Base-by-base conservation (phyloP, 2,888 invertebrate genomes). In the Sinelater perroti region DNA sequence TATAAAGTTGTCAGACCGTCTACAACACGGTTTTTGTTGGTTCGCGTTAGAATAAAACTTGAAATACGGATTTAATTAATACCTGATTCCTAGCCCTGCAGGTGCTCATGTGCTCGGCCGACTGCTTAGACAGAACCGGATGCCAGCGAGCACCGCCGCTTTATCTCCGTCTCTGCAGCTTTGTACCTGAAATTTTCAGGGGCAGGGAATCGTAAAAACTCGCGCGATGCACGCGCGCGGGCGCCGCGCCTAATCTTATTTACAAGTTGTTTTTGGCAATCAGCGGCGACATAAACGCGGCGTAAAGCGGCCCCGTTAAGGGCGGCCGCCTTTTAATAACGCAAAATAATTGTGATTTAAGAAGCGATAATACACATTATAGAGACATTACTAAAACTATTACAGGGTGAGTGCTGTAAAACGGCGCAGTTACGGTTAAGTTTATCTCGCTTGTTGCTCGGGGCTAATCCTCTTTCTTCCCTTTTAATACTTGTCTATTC, bases 391-490 rank as follows among this genome's bases (percentile, higher is more conserved):
- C 56, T 53, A 53, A 60, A 61, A 61, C 57, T 61, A 61, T 58
- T 61, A 58, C 58, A 55, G 46, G 54, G 51, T 45, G 57, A 62
- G 58, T 59, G 60, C 50, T 60, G 54, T 62, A 62, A 61, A 62
- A 63, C 63, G 62, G 61, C 61, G 60, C 61, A 62, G 61, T 65
- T 64, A 65, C 51, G 61, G 58, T 61, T 59, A 63, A 63, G 60
- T 65, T 62, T 65, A 67, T 67, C 66, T 64, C 63, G 66, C 64
- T 69, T 67, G 69, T 66, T 68, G 68, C 66, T 67, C 62, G 55
- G 61, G 67, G 67, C 67, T 65, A 65, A 68, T 67, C 68, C 68
- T 68, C 67, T 69, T 70, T 68, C 68, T 67, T 65, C 67, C 64
- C 67, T 66, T 60, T 62, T 62, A 62, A 62, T 62, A 59, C 62